Evolutionary conservation across 1,140 invertebrate species (phyloP).

Genomic region (Palaemon carinicauda): DNA sequence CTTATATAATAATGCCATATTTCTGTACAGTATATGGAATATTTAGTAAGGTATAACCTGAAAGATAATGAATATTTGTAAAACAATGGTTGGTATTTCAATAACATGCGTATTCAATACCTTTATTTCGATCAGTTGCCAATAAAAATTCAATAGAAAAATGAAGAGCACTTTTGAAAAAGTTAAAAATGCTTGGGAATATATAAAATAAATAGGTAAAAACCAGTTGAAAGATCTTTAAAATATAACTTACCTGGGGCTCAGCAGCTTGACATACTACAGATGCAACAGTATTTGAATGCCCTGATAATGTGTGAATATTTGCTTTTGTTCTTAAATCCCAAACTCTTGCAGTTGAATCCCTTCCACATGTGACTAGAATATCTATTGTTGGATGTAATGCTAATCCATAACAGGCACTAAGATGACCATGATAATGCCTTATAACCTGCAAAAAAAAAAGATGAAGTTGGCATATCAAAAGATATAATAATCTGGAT

Average conservation of each 20-base stretch:
- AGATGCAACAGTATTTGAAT: constrained; percentile 96
- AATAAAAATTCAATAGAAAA: too few species aligned
- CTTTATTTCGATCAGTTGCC: too few species aligned
- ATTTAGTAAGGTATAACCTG: too few species aligned
- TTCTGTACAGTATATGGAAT: too few species aligned
- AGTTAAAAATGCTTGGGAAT: too few species aligned
- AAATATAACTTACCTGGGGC: constrained; percentile 77
- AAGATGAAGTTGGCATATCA: background rate
- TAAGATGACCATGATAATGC: constrained; percentile 98
- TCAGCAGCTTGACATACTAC: constrained; percentile 91
- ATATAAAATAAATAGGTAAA: too few species aligned
- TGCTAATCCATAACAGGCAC: constrained; percentile 92
- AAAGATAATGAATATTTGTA: too few species aligned
- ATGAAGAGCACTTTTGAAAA: too few species aligned
- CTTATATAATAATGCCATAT: too few species aligned
- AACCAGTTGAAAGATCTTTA: too few species aligned
- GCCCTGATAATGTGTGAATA: constrained; percentile 95
- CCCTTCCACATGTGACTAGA: constrained; percentile 90
- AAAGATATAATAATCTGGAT: background rate
- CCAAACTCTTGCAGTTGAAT: constrained; percentile 96
- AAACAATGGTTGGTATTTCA: too few species aligned
- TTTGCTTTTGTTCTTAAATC: constrained; percentile 99
- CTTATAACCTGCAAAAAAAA: constrained; percentile 79
- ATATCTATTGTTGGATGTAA: constrained; percentile 97
- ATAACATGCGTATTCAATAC: too few species aligned